phyloP scores from a whole-genome alignment of 2,113 vertebrate genomes.

The Pedetes capensis region DNA sequence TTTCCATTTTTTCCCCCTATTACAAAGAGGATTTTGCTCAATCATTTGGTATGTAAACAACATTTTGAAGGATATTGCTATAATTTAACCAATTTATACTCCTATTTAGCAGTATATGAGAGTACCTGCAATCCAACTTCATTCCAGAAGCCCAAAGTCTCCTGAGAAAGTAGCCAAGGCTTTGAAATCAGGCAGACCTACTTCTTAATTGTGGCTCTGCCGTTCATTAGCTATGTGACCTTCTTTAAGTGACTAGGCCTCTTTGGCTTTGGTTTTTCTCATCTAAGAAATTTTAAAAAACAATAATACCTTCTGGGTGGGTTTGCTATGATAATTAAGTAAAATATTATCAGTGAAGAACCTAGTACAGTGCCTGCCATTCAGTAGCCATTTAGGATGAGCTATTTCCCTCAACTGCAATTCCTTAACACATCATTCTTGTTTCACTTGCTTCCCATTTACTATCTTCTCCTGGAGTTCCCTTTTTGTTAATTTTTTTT shows the following conservation, averaged over 20 bases:
- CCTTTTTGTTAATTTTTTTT: not conserved
- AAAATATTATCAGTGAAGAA: not conserved
- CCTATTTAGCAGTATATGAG: not conserved
- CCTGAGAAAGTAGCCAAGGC: not conserved
- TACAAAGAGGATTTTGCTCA: not conserved
- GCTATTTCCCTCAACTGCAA: too few species aligned
- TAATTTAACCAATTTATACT: not conserved
- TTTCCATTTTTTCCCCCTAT: not conserved
- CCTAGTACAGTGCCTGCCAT: not conserved
- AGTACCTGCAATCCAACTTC: not conserved
- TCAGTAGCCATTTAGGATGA: rapidly evolving
- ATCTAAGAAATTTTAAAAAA: not conserved
- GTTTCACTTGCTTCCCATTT: not conserved
- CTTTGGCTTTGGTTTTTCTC: not conserved
- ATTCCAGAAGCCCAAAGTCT: not conserved
- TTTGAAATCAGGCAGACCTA: not conserved
- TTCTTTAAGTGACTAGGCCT: not conserved
- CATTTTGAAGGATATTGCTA: not conserved
- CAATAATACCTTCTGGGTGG: not conserved
- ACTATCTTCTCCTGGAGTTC: not conserved
- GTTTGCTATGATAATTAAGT: constrained; percentile 8
- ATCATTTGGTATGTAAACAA: not conserved
- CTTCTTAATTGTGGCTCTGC: not conserved
- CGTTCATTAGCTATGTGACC: not conserved
- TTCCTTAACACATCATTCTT: rapidly evolving